phyloP scores from a whole-genome alignment of 92 coral and sea anemone species.

The Siderastrea siderea region DNA sequence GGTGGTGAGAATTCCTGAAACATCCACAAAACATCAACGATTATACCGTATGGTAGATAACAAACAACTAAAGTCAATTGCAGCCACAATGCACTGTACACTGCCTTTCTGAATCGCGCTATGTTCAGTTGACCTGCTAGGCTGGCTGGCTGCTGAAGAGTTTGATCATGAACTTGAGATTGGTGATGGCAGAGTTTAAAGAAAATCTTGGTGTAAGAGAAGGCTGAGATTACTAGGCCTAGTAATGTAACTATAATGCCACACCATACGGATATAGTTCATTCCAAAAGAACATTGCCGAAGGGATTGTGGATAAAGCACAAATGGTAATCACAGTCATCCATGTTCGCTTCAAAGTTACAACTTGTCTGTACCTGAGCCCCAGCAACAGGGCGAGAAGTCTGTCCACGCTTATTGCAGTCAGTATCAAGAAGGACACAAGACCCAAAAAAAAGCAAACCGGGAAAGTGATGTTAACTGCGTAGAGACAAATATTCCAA shows the following conservation, averaged over 20 bases:
- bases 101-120: neutral
- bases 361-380: neutral
- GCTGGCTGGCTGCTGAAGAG: neutral
- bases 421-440: neutral
- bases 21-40: neutral
- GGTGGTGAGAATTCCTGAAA: neutral
- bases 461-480: neutral
- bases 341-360: neutral
- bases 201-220: neutral
- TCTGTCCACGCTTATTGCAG: neutral
- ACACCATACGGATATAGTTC: neutral
- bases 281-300: neutral
- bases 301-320: neutral
- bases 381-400: neutral
- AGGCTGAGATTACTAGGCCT: neutral
- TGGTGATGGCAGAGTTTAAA: neutral
- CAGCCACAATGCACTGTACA: conserved; percentile 6
- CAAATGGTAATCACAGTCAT: neutral
- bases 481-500: neutral
- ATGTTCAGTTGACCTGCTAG: neutral
- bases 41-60: neutral
- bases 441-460: neutral
- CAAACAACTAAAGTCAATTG: conserved; percentile 2
- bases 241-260: neutral
- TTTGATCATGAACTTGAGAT: neutral